A percentile compares a stretch with the other conserved stretches of the same genome.
These are phyloP conservation scores for Plectrocnemia conspersa DNA, from an alignment of 1,140 invertebrate genomes.

Conservation along the genomic window DNA sequence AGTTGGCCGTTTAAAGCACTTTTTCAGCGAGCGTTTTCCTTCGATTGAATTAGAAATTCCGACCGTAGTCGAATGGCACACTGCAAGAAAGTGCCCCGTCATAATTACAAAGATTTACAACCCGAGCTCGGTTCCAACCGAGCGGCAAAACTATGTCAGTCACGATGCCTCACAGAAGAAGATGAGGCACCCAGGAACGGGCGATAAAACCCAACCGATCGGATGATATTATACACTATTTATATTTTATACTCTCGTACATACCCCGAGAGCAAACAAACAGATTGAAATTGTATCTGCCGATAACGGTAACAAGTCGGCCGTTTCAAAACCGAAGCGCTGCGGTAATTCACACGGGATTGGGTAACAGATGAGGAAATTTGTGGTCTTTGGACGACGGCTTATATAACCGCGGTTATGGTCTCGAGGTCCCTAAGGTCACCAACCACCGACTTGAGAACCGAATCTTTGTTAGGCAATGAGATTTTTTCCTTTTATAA, in stretches of 20 bases:
- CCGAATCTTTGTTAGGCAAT: too few relatives aligned
- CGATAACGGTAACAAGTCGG: slow-evolving; percentile 14
- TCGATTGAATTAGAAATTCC: slow-evolving; percentile 1
- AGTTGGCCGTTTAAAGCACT: too few relatives aligned
- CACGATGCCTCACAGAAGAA: slow-evolving; percentile 15
- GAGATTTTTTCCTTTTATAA: too few relatives aligned
- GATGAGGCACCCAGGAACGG: slow-evolving; percentile 15
- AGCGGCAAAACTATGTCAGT: slow-evolving; percentile 28
- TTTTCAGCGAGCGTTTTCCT: too few relatives aligned
- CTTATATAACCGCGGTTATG: too few relatives aligned
- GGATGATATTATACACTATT: slow-evolving; percentile 13
- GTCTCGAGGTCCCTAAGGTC: too few relatives aligned
- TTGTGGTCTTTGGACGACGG: too few relatives aligned
- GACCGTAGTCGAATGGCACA: background rate
- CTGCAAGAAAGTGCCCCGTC: slow-evolving; percentile 1
- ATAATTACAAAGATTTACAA: slow-evolving; percentile 7
- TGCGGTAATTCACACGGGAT: background rate
- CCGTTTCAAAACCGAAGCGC: slow-evolving; percentile 19
- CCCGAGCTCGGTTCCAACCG: background rate
- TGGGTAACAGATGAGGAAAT: too few relatives aligned
- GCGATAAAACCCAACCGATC: slow-evolving; percentile 17
- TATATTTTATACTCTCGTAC: too few relatives aligned
- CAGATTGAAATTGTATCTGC: slow-evolving; percentile 32
- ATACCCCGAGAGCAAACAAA: slow-evolving; percentile 27
- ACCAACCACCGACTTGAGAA: too few relatives aligned